These are phyloP conservation scores for Zaprionus lineosus DNA, from an alignment of 2,888 invertebrate genomes.

Conservation along the genomic window DNA sequence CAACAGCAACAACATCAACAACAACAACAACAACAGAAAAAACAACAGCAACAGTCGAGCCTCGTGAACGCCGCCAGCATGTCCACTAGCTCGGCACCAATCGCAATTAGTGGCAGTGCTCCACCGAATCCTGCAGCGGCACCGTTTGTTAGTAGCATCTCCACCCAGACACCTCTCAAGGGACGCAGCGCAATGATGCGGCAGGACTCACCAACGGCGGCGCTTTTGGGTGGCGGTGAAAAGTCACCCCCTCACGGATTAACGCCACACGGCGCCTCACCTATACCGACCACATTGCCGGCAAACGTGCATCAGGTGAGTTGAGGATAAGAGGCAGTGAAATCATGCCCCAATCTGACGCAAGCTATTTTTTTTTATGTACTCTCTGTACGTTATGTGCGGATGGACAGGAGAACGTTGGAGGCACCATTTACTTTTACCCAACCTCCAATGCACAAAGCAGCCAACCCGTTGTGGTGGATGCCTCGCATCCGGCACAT, in stretches of 20 bases:
- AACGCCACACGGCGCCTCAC: constrained; percentile 84
- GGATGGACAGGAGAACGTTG: constrained; percentile 90
- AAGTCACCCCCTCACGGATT: constrained; percentile 83
- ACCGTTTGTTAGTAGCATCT: constrained; percentile 77
- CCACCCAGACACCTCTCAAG: constrained; percentile 79
- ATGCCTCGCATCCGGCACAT: constrained; percentile 62
- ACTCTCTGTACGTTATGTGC: constrained; percentile 44
- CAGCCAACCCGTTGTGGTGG: constrained; percentile 78
- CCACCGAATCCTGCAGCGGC: constrained; percentile 69
- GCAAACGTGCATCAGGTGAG: constrained; percentile 82
- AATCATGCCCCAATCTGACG: neutral
- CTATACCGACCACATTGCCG: constrained; percentile 81
- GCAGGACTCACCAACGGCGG: constrained; percentile 81
- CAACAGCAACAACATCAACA: constrained; percentile 73
- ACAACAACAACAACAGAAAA: constrained; percentile 62
- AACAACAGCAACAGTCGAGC: constrained; percentile 62
- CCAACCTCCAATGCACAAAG: constrained; percentile 85
- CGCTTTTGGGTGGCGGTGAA: constrained; percentile 69
- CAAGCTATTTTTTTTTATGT: neutral
- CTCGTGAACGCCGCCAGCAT: constrained; percentile 44
- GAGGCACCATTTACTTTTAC: constrained; percentile 97
- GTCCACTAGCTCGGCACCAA: constrained; percentile 59
- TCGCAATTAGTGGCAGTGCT: constrained; percentile 60
- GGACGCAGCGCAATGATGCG: constrained; percentile 72
- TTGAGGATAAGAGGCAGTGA: neutral